Evolutionary conservation across 2,888 invertebrate species (phyloP), one percentile per base, ranked within the genome.

Genomic region (Phrixothrix hirtus): DNA sequence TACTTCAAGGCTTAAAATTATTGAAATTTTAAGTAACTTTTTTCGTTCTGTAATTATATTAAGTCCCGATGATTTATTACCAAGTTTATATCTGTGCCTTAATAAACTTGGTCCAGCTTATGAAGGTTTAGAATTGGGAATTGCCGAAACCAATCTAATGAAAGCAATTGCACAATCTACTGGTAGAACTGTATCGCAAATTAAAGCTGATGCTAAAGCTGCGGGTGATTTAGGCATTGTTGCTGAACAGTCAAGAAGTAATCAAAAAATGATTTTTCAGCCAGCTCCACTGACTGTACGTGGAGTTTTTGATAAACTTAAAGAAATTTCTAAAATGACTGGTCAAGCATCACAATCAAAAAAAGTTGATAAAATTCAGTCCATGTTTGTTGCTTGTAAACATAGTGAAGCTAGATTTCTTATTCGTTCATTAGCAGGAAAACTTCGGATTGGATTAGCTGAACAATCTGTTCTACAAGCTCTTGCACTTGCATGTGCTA

Each of bases 101-200:
- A 99, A 99, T 76, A 89, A 92, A 75, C 78, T 99, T 32, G 97
- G 94, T 0, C 98, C 99, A 0, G 93, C 96, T 0, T 97, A 96
- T 73, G 92, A 95, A 75, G 97, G 95, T 78, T 64, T 92, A 15
- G 94, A 95, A 73, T 76, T 93, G 67, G 98, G 98, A n/a, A 85
- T 95, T 39, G 98, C 98, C 0, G 98, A 99, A 69, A 90, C 89
- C 0, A 89, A 90, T 59, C 78, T 99, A 38, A 92, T 96, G 87
- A 96, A 95, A 79, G 94, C 95, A 0, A 88, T 98, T 36, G 93
- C 92, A 0, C 88, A 89, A 70, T 87, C 91, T 52, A 95, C 95
- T 2, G 95, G 95, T 0, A 83, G 95, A 53, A 85, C 88, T 30
- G 72, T 93, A 59, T 86, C 88, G 37, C 91, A 94, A 74, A 87